phyloP scores from a whole-genome alignment of 2,888 invertebrate genomes.

The Oxytorus armatus region DNA sequence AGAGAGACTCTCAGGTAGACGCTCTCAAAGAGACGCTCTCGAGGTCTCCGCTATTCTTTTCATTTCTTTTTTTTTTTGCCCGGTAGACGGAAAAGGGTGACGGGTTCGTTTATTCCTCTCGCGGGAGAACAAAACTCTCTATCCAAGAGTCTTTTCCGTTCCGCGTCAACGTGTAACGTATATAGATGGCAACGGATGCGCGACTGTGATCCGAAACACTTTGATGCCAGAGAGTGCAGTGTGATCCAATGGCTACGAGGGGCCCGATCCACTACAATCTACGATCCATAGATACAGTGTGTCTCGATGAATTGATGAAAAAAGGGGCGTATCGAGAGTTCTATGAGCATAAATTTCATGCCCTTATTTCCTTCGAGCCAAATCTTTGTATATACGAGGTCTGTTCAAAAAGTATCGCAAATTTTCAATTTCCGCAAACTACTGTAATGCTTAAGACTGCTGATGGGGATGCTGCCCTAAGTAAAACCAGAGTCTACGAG shows the following conservation, averaged over 20 bases:
- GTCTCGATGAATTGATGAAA: not conserved
- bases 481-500: no score
- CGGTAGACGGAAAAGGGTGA: constrained; percentile 46
- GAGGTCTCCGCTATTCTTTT: constrained; percentile 44
- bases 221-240: constrained; percentile 46
- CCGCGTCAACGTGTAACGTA: not conserved
- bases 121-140: constrained; percentile 36
- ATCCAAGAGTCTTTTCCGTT: not conserved
- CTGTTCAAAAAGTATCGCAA: no score
- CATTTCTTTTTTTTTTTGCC: constrained; percentile 12
- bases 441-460: no score
- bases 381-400: not conserved
- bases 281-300: constrained; percentile 5
- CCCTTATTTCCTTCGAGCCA: not conserved
- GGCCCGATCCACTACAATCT: not conserved
- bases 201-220: constrained; percentile 31
- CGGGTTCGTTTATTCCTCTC: constrained; percentile 50
- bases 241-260: not conserved
- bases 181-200: not conserved
- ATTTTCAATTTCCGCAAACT: no score
- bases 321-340: constrained; percentile 2
- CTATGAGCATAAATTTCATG: not conserved
- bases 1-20: constrained; percentile 65
- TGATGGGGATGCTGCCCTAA: no score
- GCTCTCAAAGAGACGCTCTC: constrained; percentile 50